Evolutionary conservation across 2,113 vertebrate genomes (phyloP).

Genomic region (Chaenocephalus aceratus): DNA sequence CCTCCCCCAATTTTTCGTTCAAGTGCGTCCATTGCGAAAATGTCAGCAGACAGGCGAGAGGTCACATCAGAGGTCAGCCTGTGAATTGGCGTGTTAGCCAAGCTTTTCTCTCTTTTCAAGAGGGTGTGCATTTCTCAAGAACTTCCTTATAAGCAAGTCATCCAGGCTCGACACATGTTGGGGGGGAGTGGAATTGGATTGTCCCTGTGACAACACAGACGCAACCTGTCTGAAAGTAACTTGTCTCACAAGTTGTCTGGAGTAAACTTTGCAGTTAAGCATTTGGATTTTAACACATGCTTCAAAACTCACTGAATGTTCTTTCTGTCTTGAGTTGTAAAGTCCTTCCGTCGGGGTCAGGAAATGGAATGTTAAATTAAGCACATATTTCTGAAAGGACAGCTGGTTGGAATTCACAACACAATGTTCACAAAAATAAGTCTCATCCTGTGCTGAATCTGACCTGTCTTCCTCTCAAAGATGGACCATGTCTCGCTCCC

Average conservation of each 20-base stretch:
- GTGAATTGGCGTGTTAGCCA: slow-evolving; percentile 72
- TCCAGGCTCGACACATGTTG: slow-evolving; percentile 60
- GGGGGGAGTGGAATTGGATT: slow-evolving; percentile 54
- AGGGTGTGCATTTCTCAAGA: slow-evolving; percentile 81
- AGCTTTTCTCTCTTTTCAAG: slow-evolving; percentile 82
- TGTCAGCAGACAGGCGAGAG: slow-evolving; percentile 85
- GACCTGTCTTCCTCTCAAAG: slow-evolving; percentile 61
- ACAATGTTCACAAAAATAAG: slow-evolving; percentile 47
- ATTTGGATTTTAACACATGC: slow-evolving; percentile 26
- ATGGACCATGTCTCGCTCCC: slow-evolving; percentile 56
- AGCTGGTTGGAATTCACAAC: slow-evolving; percentile 30
- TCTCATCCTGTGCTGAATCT: slow-evolving; percentile 60
- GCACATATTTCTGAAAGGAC: slow-evolving; percentile 9
- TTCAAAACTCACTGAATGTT: slow-evolving; percentile 21
- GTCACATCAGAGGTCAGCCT: slow-evolving; percentile 78
- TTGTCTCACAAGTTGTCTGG: slow-evolving; percentile 1
- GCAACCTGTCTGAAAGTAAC: slow-evolving; percentile 56
- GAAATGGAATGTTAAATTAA: slow-evolving; percentile 37
- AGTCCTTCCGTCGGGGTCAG: slow-evolving; percentile 5
- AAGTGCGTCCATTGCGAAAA: slow-evolving; percentile 83
- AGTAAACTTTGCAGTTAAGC: slow-evolving; percentile 36
- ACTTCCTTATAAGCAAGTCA: slow-evolving; percentile 71
- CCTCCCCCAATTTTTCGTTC: slow-evolving; percentile 72
- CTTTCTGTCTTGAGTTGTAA: slow-evolving; percentile 22
- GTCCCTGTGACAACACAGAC: slow-evolving; percentile 61